These are phyloP conservation scores for Eleutherodactylus coqui DNA, from an alignment of 2,797 vertebrate genomes.

Conservation along the genomic window DNA sequence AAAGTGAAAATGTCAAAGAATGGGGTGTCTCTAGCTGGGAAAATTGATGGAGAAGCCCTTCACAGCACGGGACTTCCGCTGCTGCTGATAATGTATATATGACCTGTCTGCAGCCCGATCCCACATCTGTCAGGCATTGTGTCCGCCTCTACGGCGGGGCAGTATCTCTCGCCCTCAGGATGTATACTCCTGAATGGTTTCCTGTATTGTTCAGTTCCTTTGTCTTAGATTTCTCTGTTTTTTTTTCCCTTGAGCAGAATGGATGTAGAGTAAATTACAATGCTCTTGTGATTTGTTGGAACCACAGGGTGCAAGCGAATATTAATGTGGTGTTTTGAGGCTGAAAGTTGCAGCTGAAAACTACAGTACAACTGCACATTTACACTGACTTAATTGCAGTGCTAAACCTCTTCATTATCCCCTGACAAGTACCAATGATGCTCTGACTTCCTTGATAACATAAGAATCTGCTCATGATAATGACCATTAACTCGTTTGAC, in stretches of 20 bases:
- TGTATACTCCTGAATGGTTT: conserved; percentile 51
- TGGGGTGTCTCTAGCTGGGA: neutral
- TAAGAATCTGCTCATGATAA: conserved; percentile 68
- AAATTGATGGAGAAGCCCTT: neutral
- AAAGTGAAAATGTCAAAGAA: no score
- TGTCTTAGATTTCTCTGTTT: conserved; percentile 36
- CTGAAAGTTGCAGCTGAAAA: conserved; percentile 66
- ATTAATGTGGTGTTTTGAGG: conserved; percentile 61
- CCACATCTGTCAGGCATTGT: conserved; percentile 46
- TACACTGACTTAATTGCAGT: conserved; percentile 66
- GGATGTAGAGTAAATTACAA: conserved; percentile 61
- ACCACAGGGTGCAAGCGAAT: conserved; percentile 49
- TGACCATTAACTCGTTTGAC: conserved; percentile 72
- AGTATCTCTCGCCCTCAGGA: conserved; percentile 21
- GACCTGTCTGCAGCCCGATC: conserved; percentile 40
- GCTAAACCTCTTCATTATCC: conserved; percentile 68
- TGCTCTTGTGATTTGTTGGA: conserved; percentile 47
- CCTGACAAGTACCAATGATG: conserved; percentile 69
- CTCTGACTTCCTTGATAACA: conserved; percentile 68
- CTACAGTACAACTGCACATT: conserved; percentile 66
- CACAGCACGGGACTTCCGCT: neutral
- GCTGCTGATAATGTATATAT: conserved; percentile 43
- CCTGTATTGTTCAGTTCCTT: conserved; percentile 54
- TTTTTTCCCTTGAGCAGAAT: conserved; percentile 5
- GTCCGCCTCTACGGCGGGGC: conserved; percentile 24